Base-by-base conservation (phyloP, 2,113 vertebrate species). In the Paramormyrops kingsleyae region DNA sequence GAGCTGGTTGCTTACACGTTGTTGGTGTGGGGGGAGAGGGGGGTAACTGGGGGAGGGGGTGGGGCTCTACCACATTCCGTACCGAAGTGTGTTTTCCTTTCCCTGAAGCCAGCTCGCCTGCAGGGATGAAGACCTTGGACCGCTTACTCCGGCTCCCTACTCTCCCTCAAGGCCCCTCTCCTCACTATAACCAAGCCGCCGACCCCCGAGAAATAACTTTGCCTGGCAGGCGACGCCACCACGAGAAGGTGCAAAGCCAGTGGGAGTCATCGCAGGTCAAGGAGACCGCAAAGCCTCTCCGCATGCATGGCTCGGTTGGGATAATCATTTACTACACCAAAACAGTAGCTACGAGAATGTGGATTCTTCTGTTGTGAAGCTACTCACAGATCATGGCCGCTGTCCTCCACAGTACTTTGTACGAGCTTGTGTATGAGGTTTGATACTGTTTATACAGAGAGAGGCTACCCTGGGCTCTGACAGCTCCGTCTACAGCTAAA, bases 51-150 rank as follows among this genome's bases (percentile, higher is more conserved):
- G 31, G 42, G 59, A 21, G 24, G 8, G 59, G 59, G 3, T 10
- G 59, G 3, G 9, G 62, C n/a, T 35, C 83, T 66, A 7, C 84
- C 83, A 77, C 83, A 77, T 90, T 87, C 89, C 84, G 66, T 49
- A 35, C 80, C 49, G 53, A 66, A 87, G 89, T 86, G 89, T 87
- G 87, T 90, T 77, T 89, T 44, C 77, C 35, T 50, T 74, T 62
- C 80, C 10, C 13, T 42, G 44, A 31, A 66, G 39, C 27, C 12
- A 12, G n/a, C 24, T 70, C 39, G 44, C 80, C 46, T 52, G 12
- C 47, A 77, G 49, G 39, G 8, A 50, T 47, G 56, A 12, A 88
- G 53, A 74, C 42, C 44, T 44, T 27, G 87, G 31, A 70, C 42
- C 12, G 13, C 2, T 49, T 24, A 62, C 53, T 46, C 53, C 4